Conservation (phyloP, 2,888 invertebrate genomes). For the Polymixis flavicincta region DNA sequence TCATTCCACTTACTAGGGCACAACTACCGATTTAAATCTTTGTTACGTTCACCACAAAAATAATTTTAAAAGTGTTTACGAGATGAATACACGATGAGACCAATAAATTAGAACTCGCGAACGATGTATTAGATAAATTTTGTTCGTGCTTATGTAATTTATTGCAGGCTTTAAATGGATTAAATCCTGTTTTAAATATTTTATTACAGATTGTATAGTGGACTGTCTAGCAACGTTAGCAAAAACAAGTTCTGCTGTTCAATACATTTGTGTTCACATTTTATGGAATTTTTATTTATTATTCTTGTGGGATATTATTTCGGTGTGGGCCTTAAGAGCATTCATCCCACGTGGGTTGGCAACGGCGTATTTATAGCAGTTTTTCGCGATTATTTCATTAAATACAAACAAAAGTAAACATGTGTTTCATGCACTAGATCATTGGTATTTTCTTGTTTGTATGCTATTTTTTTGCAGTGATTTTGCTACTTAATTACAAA, state of each 20-base stretch:
- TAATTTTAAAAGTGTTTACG: conserved; percentile 25
- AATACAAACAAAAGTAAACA: too few species aligned
- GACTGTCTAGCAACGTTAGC: neutral
- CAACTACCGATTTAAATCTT: neutral
- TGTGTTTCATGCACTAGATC: too few species aligned
- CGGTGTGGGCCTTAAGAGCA: neutral
- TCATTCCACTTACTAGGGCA: neutral
- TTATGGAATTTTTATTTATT: neutral
- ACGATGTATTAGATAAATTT: neutral
- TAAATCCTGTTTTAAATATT: neutral
- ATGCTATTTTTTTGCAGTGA: too few species aligned
- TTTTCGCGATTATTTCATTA: too few species aligned
- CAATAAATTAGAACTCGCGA: conserved; percentile 10
- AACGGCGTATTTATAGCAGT: too few species aligned
- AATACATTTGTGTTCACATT: neutral
- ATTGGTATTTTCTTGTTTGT: too few species aligned
- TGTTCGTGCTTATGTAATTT: conserved; percentile 8
- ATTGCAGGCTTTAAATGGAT: neutral
- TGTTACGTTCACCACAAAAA: neutral
- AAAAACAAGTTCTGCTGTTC: neutral
- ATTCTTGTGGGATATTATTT: neutral
- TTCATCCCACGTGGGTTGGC: too few species aligned
- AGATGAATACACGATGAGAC: conserved; percentile 17
- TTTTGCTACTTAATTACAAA: too few species aligned
- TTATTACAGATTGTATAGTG: neutral